phyloP scores from a whole-genome alignment of 2,888 invertebrate genomes.

The Eutolmus rufibarbis region DNA sequence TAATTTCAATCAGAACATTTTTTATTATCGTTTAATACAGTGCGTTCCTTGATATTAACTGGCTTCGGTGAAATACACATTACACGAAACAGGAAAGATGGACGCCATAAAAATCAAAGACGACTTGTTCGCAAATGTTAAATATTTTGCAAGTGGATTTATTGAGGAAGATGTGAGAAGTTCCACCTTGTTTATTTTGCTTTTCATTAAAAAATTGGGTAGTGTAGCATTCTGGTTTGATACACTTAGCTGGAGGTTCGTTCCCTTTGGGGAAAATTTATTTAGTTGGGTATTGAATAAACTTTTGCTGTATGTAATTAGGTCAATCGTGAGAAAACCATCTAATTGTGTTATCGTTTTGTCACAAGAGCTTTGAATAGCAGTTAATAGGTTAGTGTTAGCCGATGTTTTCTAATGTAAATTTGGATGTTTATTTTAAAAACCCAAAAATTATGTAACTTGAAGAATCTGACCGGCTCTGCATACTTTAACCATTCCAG shows the following conservation, averaged over 20 bases:
- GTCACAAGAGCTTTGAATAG: background rate
- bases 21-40: background rate
- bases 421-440: no score
- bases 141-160: constrained; percentile 83
- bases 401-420: no score
- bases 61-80: background rate
- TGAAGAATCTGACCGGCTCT: no score
- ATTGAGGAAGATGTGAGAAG: constrained; percentile 72
- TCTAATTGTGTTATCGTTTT: background rate
- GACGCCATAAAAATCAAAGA: constrained; percentile 60
- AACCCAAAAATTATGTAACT: no score
- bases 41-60: background rate
- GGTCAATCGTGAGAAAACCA: background rate
- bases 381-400: background rate
- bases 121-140: constrained; percentile 79
- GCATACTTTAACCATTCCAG: no score
- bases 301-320: background rate
- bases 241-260: background rate
- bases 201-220: background rate
- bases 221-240: background rate
- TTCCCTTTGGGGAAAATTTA: background rate
- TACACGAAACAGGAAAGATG: constrained; percentile 51
- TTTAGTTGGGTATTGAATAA: background rate
- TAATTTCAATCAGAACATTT: constrained; percentile 12
- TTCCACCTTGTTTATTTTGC: background rate